Conservation (phyloP, 2,113 vertebrate genomes). For the Amblyornis subalaris region DNA sequence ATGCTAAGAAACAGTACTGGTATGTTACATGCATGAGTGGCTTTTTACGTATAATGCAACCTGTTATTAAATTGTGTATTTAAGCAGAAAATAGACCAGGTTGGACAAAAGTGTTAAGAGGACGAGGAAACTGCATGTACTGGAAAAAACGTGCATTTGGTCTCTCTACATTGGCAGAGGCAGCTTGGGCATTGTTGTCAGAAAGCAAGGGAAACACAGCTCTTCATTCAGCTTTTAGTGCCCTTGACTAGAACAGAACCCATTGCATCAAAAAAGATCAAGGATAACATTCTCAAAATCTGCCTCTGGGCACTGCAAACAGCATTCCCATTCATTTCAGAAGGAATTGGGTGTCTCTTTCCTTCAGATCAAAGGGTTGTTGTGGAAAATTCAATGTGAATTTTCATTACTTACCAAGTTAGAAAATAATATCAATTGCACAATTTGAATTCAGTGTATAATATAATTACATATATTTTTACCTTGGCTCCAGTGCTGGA, state of each 20-base stretch:
- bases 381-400: background rate
- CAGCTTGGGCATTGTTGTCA: background rate
- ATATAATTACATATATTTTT: background rate
- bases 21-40: background rate
- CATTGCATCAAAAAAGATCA: constrained; percentile 17
- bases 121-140: background rate
- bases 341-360: background rate
- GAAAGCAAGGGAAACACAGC: background rate
- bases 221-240: background rate
- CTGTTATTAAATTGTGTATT: background rate
- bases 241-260: background rate
- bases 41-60: background rate
- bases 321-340: background rate
- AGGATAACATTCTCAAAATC: background rate
- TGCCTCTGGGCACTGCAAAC: background rate
- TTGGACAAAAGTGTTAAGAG: background rate
- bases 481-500: background rate
- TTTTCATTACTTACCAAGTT: background rate
- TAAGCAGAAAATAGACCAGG: background rate
- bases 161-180: background rate
- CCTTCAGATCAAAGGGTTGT: background rate
- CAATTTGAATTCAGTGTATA: background rate
- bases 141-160: background rate
- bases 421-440: background rate
- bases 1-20: background rate